Evolutionary conservation across 2,113 vertebrate genomes (phyloP), one percentile per base, ranked within the genome.

Genomic region (Cheilinus undulatus): DNA sequence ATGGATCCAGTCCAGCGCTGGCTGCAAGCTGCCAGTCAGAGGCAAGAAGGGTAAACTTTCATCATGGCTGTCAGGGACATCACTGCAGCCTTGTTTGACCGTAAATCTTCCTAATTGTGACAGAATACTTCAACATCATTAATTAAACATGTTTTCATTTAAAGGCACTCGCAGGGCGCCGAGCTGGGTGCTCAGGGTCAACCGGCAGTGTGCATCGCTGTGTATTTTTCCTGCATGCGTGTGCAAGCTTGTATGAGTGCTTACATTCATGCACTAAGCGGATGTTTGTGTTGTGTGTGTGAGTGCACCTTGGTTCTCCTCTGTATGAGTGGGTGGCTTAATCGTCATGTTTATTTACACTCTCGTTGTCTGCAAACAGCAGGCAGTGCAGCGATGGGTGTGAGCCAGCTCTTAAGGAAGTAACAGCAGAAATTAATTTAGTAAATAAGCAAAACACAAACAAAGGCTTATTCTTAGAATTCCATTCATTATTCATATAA

Each of bases 91-190:
- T 97, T 95, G 96, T 98, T 96, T 96, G 95, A 94, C 95, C 95
- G 95, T 97, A 96, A 95, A 96, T 98, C 96, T 97, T 95, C 95
- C 95, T 95, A 96, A 98, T 96, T 95, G 96, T 97, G 96, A 96
- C 96, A 96, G 96, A 96, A 95, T 93, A 93, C 94, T 95, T 95
- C 95, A 95, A 95, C 96, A 95, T 96, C 96, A 96, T 98, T 97
- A 97, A 98, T 97, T 97, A 96, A 97, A 96, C 95, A 95, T 95
- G 90, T 85, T 93, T 93, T 94, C 88, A 92, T 93, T 93, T 91
- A 84, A 86, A 90, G 76, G 74, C 66, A 78, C 89, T 93, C 43
- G 45, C 85, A 75, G 87, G 90, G 90, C 83, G 71, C 86, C 76
- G 56, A 72, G 69, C 83, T 76, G 60, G 76, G 71, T 56, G 80